phyloP scores from a whole-genome alignment of 2,888 invertebrate genomes.

The Pherbina coryleti region DNA sequence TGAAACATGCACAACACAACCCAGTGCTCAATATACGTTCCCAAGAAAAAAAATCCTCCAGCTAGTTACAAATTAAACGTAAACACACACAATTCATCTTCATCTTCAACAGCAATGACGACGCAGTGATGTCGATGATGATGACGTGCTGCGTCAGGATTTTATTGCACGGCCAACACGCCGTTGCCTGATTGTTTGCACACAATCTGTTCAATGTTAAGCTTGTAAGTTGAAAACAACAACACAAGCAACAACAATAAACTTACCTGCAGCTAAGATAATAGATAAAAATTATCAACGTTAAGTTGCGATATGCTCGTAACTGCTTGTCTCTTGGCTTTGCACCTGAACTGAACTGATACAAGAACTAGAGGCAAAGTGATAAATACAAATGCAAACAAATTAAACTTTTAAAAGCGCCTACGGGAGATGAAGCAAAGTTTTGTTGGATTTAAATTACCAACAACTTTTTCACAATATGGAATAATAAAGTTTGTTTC shows the following conservation, averaged over 20 bases:
- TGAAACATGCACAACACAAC: too few relatives aligned
- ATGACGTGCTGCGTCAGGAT: background rate
- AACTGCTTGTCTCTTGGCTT: background rate
- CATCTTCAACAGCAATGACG: background rate
- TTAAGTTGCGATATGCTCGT: background rate
- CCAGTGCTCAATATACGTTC: too few relatives aligned
- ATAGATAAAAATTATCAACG: slow-evolving; percentile 41
- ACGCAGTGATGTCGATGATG: background rate
- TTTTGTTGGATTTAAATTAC: too few relatives aligned
- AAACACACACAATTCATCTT: slow-evolving; percentile 20
- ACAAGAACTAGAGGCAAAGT: background rate
- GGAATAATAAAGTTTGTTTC: too few relatives aligned
- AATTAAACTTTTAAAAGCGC: slow-evolving; percentile 10
- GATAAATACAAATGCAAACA: background rate
- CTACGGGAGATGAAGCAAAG: background rate
- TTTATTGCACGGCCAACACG: background rate
- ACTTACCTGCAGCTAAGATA: slow-evolving; percentile 21
- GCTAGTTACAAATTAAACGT: too few relatives aligned
- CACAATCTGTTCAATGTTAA: background rate
- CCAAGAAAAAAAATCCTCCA: too few relatives aligned
- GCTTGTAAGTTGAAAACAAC: background rate
- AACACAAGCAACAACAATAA: background rate
- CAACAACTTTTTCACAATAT: too few relatives aligned
- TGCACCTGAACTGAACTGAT: background rate
- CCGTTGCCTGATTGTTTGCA: background rate